A percentile compares a stretch with the other conserved stretches of the same genome.
These are phyloP conservation scores for Hypothenemus hampei DNA, from an alignment of 1,140 invertebrate species.

Conservation along the genomic window DNA sequence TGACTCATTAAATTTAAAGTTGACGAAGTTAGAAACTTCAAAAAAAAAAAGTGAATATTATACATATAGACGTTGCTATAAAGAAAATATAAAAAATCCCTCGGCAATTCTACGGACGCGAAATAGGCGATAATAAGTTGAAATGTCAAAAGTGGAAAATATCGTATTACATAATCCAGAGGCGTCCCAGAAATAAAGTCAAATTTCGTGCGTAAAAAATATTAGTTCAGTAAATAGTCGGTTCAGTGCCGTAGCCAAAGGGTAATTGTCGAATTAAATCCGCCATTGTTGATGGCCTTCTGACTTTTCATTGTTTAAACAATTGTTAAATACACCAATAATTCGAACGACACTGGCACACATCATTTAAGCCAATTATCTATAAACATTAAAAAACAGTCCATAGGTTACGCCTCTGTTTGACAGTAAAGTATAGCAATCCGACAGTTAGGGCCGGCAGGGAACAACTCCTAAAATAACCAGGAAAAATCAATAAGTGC, in stretches of 20 bases:
- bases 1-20: background rate
- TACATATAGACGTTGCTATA: background rate
- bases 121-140: background rate
- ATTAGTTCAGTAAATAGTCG: background rate
- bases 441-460: constrained; percentile 24
- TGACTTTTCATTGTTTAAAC: no score
- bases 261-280: background rate
- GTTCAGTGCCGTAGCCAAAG: background rate
- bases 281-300: no score
- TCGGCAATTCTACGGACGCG: background rate
- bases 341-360: no score
- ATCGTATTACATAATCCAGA: background rate
- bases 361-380: no score
- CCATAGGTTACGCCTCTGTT: constrained; percentile 4
- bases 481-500: constrained; percentile 31
- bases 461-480: constrained; percentile 31
- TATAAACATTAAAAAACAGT: no score
- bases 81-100: background rate
- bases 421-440: constrained; percentile 15
- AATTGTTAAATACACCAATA: no score
- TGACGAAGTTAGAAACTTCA: background rate
- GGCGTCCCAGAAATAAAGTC: background rate
- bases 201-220: background rate
- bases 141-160: background rate
- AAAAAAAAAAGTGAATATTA: background rate